Evolutionary conservation across 2,113 vertebrate species (phyloP).

Genomic region (Elephas maximus): DNA sequence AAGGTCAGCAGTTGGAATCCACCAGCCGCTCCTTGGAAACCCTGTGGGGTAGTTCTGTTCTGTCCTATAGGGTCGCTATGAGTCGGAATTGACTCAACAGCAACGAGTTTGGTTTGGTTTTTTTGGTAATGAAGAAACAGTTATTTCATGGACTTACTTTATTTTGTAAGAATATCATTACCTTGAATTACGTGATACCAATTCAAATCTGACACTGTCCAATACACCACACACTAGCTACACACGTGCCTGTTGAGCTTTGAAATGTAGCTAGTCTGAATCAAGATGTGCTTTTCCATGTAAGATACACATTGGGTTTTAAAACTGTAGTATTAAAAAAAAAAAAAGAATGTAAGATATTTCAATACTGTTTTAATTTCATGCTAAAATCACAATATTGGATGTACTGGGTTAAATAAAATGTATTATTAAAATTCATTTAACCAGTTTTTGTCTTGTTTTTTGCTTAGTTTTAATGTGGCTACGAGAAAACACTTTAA

Average conservation of each 20-base stretch:
- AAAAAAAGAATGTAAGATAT: neutral
- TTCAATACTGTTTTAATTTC: slow-evolving; percentile 23
- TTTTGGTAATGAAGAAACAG: neutral
- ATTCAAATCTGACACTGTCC: neutral
- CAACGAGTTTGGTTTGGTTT: neutral
- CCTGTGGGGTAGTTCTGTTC: too few relatives aligned
- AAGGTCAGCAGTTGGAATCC: too few relatives aligned
- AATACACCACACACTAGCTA: neutral
- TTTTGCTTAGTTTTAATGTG: neutral
- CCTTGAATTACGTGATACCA: neutral
- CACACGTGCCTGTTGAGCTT: neutral
- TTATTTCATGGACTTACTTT: neutral
- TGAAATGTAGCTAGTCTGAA: neutral
- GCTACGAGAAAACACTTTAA: neutral
- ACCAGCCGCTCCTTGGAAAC: too few relatives aligned
- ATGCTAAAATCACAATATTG: neutral
- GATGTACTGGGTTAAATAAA: neutral
- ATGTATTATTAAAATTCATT: slow-evolving; percentile 12
- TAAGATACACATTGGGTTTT: neutral
- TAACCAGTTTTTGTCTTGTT: neutral
- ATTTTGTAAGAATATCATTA: neutral
- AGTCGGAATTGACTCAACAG: too few relatives aligned
- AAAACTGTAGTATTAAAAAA: neutral
- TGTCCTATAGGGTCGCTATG: too few relatives aligned
- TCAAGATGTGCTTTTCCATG: neutral